Percentiles rank a stretch among this genome's conserved stretches.
Evolutionary conservation across 2,888 invertebrate genomes (phyloP).

Genomic region (Hypsopygia costalis): DNA sequence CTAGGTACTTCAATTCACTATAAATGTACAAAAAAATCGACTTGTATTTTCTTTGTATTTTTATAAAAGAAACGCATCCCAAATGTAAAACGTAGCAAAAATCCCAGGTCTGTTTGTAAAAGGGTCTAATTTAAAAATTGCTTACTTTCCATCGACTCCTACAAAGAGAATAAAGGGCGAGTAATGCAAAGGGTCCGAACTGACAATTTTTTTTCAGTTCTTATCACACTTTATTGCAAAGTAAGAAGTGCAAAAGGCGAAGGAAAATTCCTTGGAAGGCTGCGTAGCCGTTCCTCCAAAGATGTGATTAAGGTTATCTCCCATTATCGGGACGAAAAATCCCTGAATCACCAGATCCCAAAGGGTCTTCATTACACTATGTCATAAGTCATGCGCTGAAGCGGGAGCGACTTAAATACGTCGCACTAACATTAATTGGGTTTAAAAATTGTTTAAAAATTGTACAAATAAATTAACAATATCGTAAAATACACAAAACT

Average conservation of each 20-base stretch:
- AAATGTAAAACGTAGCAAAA: too few species aligned
- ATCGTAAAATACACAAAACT: too few species aligned
- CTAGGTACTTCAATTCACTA: too few species aligned
- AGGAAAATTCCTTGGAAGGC: slow-evolving; percentile 11
- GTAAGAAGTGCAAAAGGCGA: slow-evolving; percentile 15
- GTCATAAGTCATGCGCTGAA: slow-evolving; percentile 1
- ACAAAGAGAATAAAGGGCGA: not conserved
- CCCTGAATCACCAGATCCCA: slow-evolving; percentile 18
- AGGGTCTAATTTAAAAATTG: slow-evolving; percentile 4
- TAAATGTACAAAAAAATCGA: too few species aligned
- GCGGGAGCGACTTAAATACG: not conserved
- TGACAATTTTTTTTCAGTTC: slow-evolving; percentile 5
- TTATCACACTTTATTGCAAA: slow-evolving; percentile 13
- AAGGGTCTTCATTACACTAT: slow-evolving; percentile 15
- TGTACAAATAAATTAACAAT: too few species aligned
- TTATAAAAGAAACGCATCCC: too few species aligned
- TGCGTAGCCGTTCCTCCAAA: slow-evolving; percentile 1
- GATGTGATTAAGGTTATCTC: slow-evolving; percentile 21
- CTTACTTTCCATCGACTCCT: slow-evolving; percentile 6
- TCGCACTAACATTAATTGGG: too few species aligned
- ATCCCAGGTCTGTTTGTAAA: too few species aligned
- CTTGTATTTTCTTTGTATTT: too few species aligned
- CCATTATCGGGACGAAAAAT: slow-evolving; percentile 18
- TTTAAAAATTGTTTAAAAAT: too few species aligned
- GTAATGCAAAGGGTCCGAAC: not conserved